phyloP scores from a whole-genome alignment of 23 tunicate genomes.

The Aplidium turbinatum region DNA sequence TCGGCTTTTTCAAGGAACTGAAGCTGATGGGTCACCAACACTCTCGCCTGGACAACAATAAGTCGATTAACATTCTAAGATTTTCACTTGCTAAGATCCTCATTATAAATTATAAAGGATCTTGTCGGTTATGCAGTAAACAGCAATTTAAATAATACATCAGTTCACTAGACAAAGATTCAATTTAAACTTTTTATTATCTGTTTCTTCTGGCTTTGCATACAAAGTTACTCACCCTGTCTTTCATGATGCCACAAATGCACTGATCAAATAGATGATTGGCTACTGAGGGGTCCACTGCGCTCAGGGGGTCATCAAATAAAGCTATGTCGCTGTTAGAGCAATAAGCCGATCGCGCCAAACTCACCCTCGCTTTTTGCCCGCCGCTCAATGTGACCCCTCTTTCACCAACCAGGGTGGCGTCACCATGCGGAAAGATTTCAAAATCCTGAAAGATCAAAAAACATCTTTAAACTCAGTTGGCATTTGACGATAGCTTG shows the following conservation, averaged over 20 bases:
- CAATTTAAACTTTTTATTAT: too few species aligned
- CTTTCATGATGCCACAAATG: constrained; percentile 65
- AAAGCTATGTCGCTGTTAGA: constrained; percentile 49
- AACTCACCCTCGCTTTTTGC: constrained; percentile 89
- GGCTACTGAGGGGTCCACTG: constrained; percentile 85
- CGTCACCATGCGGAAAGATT: constrained; percentile 61
- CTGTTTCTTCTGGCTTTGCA: too few species aligned
- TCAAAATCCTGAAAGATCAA: constrained; percentile 59
- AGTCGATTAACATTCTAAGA: neutral
- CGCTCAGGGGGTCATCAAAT: constrained; percentile 92
- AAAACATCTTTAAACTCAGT: too few species aligned
- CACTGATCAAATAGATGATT: constrained; percentile 63
- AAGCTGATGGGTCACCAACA: constrained; percentile 90
- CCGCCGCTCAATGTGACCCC: constrained; percentile 96
- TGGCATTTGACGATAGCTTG: too few species aligned
- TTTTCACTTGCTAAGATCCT: too few species aligned
- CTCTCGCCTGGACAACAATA: constrained; percentile 51
- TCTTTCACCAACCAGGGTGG: constrained; percentile 80
- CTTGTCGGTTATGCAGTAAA: too few species aligned
- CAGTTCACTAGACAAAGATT: too few species aligned
- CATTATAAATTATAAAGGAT: too few species aligned
- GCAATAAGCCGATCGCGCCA: constrained; percentile 87
- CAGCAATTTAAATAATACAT: too few species aligned
- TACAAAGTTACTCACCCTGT: constrained; percentile 59
- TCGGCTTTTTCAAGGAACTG: constrained; percentile 76